A percentile compares a stretch with the other conserved stretches of the same genome.
Evolutionary conservation across 1,140 invertebrate species (phyloP).

Genomic region (Neelides sp.): DNA sequence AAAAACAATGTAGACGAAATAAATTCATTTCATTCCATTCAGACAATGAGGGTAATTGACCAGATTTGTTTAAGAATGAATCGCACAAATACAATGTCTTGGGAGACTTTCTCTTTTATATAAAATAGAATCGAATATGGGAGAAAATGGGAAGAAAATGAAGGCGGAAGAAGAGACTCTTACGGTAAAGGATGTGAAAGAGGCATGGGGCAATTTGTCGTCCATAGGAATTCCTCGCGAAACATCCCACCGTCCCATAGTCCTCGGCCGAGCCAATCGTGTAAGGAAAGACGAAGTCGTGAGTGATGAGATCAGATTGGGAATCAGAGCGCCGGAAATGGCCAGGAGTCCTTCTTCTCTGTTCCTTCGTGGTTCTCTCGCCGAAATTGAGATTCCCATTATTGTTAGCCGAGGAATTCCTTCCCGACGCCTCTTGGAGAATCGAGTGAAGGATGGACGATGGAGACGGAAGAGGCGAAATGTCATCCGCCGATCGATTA

Average conservation of each 20-base stretch:
- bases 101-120: no score
- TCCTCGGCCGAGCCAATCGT: slow-evolving; percentile 43
- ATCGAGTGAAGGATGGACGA: neutral
- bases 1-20: no score
- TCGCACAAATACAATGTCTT: no score
- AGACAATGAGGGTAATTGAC: no score
- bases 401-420: neutral
- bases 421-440: neutral
- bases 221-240: slow-evolving; percentile 70
- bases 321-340: slow-evolving; percentile 1
- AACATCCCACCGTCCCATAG: slow-evolving; percentile 68
- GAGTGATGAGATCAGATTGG: slow-evolving; percentile 18
- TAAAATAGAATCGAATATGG: no score
- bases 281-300: slow-evolving; percentile 18
- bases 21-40: no score
- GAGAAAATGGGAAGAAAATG: neutral
- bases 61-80: no score
- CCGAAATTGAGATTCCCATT: slow-evolving; percentile 2
- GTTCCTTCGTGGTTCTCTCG: neutral
- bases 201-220: slow-evolving; percentile 64
- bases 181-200: slow-evolving; percentile 68
- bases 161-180: slow-evolving; percentile 31
- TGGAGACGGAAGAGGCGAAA: slow-evolving; percentile 8
- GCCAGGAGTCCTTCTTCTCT: neutral
- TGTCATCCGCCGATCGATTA: slow-evolving; percentile 18